These are phyloP conservation scores for Leptopilina drosophilae DNA, from an alignment of 2,888 invertebrate genomes.

Conservation along the genomic window DNA sequence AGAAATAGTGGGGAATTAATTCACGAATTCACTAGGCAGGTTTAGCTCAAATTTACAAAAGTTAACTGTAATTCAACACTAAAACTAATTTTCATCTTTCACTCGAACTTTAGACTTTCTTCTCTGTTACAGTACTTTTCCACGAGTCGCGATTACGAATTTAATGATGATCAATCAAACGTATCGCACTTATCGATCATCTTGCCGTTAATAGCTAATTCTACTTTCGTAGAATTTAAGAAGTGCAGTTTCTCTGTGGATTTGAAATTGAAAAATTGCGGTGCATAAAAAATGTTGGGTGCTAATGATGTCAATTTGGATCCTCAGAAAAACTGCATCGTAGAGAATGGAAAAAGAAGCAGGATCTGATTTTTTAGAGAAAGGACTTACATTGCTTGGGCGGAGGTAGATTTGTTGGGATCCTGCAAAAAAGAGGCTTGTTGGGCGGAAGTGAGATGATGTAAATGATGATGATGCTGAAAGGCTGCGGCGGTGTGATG, in stretches of 20 bases:
- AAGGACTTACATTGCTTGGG: slow-evolving; percentile 65
- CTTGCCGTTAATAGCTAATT: no score
- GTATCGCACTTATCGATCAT: background rate
- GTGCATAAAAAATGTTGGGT: no score
- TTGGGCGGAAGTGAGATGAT: slow-evolving; percentile 59
- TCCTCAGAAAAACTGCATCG: no score
- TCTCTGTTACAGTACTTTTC: background rate
- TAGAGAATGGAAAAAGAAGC: no score
- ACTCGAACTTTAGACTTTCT: slow-evolving; percentile 5
- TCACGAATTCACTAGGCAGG: no score
- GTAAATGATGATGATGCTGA: slow-evolving; percentile 59
- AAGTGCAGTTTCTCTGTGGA: no score
- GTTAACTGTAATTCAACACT: no score
- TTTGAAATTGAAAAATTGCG: no score
- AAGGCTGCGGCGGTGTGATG: slow-evolving; percentile 62
- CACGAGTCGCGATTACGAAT: background rate
- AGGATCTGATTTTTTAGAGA: background rate
- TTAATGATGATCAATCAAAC: background rate
- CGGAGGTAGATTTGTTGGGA: slow-evolving; percentile 58
- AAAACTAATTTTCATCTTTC: background rate
- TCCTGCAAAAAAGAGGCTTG: slow-evolving; percentile 63
- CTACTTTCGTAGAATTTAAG: no score
- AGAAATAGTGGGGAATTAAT: no score
- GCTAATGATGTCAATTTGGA: no score
- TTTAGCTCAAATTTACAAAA: no score